Conservation (phyloP, 2,888 invertebrate genomes). For the Drosophila sordidula region DNA sequence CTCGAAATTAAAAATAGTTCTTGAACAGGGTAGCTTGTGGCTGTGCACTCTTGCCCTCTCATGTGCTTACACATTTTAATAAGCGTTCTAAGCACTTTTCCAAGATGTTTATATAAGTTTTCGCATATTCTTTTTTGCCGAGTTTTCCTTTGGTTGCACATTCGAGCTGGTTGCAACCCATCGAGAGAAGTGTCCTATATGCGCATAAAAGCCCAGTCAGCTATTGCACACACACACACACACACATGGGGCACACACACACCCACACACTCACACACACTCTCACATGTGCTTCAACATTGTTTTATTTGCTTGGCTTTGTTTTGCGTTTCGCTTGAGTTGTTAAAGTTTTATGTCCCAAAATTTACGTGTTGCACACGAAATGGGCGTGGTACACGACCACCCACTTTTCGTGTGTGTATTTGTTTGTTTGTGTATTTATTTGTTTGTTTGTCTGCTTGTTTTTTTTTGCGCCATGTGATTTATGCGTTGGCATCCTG, state of each 20-base stretch:
- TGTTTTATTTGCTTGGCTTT: conserved; percentile 54
- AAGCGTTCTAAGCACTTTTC: background rate
- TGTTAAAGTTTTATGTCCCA: conserved; percentile 73
- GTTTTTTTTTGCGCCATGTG: conserved; percentile 48
- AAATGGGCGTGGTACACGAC: conserved; percentile 27
- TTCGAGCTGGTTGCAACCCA: background rate
- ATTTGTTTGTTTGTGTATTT: conserved; percentile 8
- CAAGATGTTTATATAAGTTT: background rate
- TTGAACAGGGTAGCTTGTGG: background rate
- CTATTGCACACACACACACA: background rate
- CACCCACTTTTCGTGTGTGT: conserved; percentile 1
- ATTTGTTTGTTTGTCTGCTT: conserved; percentile 27
- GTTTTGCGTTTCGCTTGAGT: conserved; percentile 41
- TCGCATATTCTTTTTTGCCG: background rate
- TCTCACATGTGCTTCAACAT: conserved; percentile 4
- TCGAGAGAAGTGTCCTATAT: background rate
- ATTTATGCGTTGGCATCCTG: conserved; percentile 67
- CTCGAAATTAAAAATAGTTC: no score
- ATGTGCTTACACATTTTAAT: background rate
- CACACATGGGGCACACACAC: background rate
- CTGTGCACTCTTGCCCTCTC: background rate
- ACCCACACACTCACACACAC: background rate
- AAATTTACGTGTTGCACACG: conserved; percentile 68
- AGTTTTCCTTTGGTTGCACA: background rate
- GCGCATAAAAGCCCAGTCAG: conserved; percentile 9